Evolutionary conservation across 2,888 invertebrate species (phyloP).

Genomic region (Phyllotreta cruciferae): DNA sequence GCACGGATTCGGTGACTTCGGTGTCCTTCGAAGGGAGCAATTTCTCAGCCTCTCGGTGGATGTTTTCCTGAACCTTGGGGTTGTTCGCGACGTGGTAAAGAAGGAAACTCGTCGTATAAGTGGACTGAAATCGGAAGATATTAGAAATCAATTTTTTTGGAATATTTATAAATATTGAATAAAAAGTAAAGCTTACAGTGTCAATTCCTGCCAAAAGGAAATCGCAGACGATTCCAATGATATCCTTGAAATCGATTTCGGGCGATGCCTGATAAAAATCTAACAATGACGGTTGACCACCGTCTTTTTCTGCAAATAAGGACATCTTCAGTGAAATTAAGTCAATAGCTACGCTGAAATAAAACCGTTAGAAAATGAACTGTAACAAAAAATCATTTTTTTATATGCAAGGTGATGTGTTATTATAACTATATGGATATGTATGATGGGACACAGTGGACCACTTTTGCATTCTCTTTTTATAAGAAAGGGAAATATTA

Average conservation of each 20-base stretch:
- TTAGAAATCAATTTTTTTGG: no score
- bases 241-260: conserved; percentile 76
- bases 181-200: no score
- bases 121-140: conserved; percentile 66
- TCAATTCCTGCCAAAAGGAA: conserved; percentile 86
- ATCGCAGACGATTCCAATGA: conserved; percentile 85
- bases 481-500: no score
- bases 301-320: conserved; percentile 59
- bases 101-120: conserved; percentile 78
- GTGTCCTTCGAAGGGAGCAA: conserved; percentile 65
- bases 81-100: conserved; percentile 82
- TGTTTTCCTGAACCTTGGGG: conserved; percentile 69
- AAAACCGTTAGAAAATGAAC: conserved; percentile 32
- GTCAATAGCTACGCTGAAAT: conserved; percentile 69
- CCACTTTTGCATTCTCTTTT: no score
- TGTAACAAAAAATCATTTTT: not conserved
- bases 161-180: no score
- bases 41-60: conserved; percentile 51
- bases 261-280: conserved; percentile 73
- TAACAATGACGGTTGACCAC: conserved; percentile 60
- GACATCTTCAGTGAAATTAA: conserved; percentile 67
- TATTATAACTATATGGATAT: no score
- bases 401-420: not conserved
- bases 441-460: no score
- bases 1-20: conserved; percentile 65